Evolutionary conservation across 2,797 vertebrate genomes (phyloP), one percentile per base, ranked within the genome.

Genomic region (Sebastiscus albofasciatus): DNA sequence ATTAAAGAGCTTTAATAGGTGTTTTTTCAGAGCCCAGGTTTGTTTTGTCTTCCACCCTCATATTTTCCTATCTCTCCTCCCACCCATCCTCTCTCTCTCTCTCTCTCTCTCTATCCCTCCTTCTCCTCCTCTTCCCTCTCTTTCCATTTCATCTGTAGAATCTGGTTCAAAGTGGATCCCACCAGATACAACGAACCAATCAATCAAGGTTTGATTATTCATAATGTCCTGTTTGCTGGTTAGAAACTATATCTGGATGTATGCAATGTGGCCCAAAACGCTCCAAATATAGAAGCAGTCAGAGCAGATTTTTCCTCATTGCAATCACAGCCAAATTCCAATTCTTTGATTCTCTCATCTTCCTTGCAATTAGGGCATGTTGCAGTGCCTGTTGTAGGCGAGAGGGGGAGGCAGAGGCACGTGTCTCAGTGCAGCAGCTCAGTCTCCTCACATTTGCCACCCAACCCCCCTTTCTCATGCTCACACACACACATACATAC

Each of bases 321-420:
- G 82, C 90, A 85, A 83, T 91, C 84, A 75, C 87, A 83, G 91
- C 92, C 90, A 93, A 93, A 90, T 83, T 88, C 68, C 54, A 84
- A 84, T 91, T 91, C 86, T 94, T 92, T 91, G 88, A 92, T 91
- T 93, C 85, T 89, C 85, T 81, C 83, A 66, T 91, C 60, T 83
- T 77, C 18, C 31, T 84, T 88, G 86, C 90, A 95, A 92, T 92
- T 94, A 91, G 94, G 93, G 79, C 92, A 93, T 82, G 86, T 82
- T 92, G 93, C 90, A 92, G 67, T 92, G n/a, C 73, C 62, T 58
- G 22, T 71, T 77, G 0, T 54, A 49, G 42, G 29, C 84, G 8
- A 82, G 26, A 89, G 93, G 86, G 90, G 91, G 93, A 71, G 55
- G 75, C 80, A 94, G 85, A 93, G 77, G 27, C 78, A 81, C 29